Base-by-base conservation (phyloP, 2,113 vertebrate species). In the Neotoma lepida region DNA sequence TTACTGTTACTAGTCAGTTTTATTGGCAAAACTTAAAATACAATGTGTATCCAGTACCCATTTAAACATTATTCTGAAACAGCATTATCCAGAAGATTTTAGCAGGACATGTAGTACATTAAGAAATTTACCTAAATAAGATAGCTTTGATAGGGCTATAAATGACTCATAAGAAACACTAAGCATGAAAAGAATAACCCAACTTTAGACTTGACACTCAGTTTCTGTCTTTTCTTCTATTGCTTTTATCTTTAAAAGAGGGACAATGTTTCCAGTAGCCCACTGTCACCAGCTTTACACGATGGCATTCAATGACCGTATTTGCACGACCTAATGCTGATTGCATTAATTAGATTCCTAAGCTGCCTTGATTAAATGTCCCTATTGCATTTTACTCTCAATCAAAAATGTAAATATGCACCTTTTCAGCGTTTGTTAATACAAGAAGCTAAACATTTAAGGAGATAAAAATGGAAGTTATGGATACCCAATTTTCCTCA, bases 271-370 rank as follows among this genome's bases (percentile, higher is more conserved):
- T 96, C 82, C 95, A 97, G 68, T 81, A 97, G 92, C 91, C 94
- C 95, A 95, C 97, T 91, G 96, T 98, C 97, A 98, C 98, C 98
- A 97, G 94, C 98, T 98, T 99, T 98, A 98, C 98, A 99, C 98
- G 98, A 99, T 99, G 98, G 98, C 98, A 97, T 98, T 99, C 98
- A 99, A 98, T 99, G 98, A 98, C 94, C 97, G 97, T 98, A 98
- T 97, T 98, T 98, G 98, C 98, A 98, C 98, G 98, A 98, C 98
- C 98, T 97, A 98, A 98, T 97, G 97, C 98, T 98, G 98, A 99
- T 98, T 98, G 98, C 98, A 98, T 98, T 98, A 98, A 98, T 98
- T 98, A 98, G 97, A 98, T 84, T 97, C 97, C 89, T 97, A 97
- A 98, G 98, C 98, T 98, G 98, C 98, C 98, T 98, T 98, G 97